Base-by-base conservation (phyloP, 2,797 vertebrate genomes). In the Oreochromis grahami region DNA sequence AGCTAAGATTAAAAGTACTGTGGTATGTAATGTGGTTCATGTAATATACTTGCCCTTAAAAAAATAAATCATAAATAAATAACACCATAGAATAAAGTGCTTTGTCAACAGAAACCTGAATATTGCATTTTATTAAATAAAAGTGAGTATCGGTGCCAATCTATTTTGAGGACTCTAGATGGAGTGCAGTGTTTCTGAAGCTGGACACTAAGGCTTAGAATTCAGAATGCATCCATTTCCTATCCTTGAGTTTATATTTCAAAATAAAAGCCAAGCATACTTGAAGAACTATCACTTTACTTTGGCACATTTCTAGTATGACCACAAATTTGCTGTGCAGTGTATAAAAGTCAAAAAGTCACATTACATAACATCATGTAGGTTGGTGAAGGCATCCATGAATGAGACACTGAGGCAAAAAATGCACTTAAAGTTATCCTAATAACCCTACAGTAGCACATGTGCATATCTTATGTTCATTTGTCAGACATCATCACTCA, bases 281-380 rank as follows among this genome's bases (percentile, higher is more conserved):
- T 74, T 83, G 6, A 89, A 81, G 19, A 84, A 81, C 38, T 24
- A 41, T 79, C 43, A 88, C 76, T 91, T 91, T 83, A 93, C 51
- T 88, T 82, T 86, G 76, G 70, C 86, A 88, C 60, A 88, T 19
- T 77, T 36, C 87, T 77, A 72, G 55, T 51, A 81, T 78, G 41
- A 86, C 52, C 77, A 89, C 63, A 87, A n/a, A n/a, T 34, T 17
- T 81, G 36, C 8, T 86, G 60, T 85, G 60, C 45, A 72, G 43
- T 58, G 63, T 88, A 80, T 76, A 88, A 83, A 92, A 81, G n/a
- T 74, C 81, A 0, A 85, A 76, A 88, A 43, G 55, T 77, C 19
- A 85, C 79, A 79, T 86, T 53, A 74, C 8, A 74, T 17, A 60
- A 41, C 50, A 63, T n/a, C 60, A 50, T 26, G 26, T 63, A 26